A percentile compares a stretch with the other conserved stretches of the same genome.
These are phyloP conservation scores for Motacilla tschutschensis DNA, from an alignment of 2,113 vertebrate species.

Conservation along the genomic window DNA sequence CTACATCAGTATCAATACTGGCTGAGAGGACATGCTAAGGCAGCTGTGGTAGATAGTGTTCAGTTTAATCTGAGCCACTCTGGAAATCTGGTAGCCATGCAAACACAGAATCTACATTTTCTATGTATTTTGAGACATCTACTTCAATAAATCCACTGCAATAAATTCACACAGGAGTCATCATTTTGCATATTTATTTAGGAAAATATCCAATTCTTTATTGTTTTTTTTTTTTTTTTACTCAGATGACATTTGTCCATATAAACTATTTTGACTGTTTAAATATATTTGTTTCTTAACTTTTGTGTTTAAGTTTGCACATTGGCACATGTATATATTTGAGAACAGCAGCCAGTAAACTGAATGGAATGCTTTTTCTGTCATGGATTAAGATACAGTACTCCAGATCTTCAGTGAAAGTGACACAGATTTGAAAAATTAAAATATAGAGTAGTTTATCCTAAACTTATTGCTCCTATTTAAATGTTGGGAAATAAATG, in stretches of 20 bases:
- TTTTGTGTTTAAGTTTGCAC: not conserved
- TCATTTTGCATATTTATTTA: not conserved
- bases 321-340: not conserved
- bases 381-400: not conserved
- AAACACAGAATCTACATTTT: not conserved
- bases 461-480: not conserved
- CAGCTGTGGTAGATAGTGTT: rapidly evolving
- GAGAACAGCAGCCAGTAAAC: not conserved
- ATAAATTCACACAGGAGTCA: not conserved
- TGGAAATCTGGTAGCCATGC: not conserved
- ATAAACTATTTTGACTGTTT: not conserved
- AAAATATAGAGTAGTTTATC: not conserved
- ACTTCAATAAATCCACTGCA: not conserved
- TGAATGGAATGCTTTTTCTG: not conserved
- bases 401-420: not conserved
- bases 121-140: not conserved
- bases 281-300: not conserved
- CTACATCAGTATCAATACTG: not conserved
- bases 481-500: not conserved
- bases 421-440: not conserved
- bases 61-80: not conserved
- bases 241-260: not conserved
- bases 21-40: not conserved
- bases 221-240: not conserved
- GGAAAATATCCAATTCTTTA: not conserved